These are phyloP conservation scores for Isurus oxyrinchus DNA, from an alignment of 2,113 vertebrate genomes.

Conservation along the genomic window DNA sequence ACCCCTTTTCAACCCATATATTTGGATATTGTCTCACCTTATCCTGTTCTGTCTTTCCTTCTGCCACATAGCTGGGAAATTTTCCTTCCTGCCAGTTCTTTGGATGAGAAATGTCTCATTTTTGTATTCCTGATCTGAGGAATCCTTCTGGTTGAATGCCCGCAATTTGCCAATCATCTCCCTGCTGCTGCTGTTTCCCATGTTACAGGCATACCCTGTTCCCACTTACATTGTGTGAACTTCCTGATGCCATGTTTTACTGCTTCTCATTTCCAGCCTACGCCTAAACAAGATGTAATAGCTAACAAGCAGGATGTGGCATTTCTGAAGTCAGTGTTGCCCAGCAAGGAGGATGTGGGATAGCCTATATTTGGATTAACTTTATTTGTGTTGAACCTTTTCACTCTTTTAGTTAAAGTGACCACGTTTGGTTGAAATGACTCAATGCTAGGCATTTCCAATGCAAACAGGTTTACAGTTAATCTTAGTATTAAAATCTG, in stretches of 20 bases:
- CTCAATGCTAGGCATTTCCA: background rate
- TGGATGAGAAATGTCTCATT: background rate
- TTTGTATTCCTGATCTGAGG: background rate
- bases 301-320: background rate
- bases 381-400: background rate
- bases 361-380: background rate
- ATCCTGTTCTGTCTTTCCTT: background rate
- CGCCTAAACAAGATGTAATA: background rate
- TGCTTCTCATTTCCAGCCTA: background rate
- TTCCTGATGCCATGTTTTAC: background rate
- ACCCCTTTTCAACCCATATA: background rate
- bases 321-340: background rate
- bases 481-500: background rate
- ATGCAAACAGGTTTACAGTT: background rate
- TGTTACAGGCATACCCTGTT: no score
- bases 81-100: background rate
- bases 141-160: no score
- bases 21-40: background rate
- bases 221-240: background rate
- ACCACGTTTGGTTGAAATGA: background rate
- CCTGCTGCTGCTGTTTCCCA: no score
- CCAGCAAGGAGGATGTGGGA: background rate
- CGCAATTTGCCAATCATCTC: no score
- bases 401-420: background rate
- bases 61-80: background rate